Evolutionary conservation across 2,888 invertebrate species (phyloP).

Genomic region (Polylopha cassiicola): DNA sequence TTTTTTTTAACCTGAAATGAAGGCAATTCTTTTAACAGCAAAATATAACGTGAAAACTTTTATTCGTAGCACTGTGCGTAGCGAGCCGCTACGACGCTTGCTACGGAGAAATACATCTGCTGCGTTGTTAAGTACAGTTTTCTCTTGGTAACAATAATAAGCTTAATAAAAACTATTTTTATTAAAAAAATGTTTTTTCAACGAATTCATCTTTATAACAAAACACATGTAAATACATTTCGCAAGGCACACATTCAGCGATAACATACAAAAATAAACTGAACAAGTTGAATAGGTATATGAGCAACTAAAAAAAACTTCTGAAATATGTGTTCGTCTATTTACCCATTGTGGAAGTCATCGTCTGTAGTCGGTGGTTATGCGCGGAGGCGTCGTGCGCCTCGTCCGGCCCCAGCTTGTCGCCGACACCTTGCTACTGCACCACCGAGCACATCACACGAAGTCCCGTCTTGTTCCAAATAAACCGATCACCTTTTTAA

Average conservation of each 20-base stretch:
- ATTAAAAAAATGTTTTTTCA: background rate
- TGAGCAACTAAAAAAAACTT: background rate
- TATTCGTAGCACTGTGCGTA: slow-evolving; percentile 32
- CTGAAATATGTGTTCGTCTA: slow-evolving; percentile 26
- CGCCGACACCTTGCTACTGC: slow-evolving; percentile 66
- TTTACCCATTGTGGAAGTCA: slow-evolving; percentile 77
- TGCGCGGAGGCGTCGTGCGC: slow-evolving; percentile 65
- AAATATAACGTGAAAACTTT: background rate
- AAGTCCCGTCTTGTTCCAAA: slow-evolving; percentile 50
- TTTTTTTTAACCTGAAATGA: no score
- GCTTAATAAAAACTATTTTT: no score
- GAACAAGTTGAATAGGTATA: background rate
- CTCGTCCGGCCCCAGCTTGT: slow-evolving; percentile 66
- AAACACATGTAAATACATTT: no score
- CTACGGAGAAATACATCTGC: slow-evolving; percentile 10
- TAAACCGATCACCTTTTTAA: slow-evolving; percentile 68
- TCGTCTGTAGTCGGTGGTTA: slow-evolving; percentile 66
- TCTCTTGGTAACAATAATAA: background rate
- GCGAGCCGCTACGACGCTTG: slow-evolving; percentile 33
- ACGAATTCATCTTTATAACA: background rate
- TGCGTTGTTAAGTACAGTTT: slow-evolving; percentile 4
- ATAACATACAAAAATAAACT: background rate
- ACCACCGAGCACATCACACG: slow-evolving; percentile 62
- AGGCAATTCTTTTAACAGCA: no score
- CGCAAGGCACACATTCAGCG: no score